These are phyloP conservation scores for Patiria pectinifera DNA, from an alignment of 53 echinoderm and acorn worm species.

Conservation along the genomic window DNA sequence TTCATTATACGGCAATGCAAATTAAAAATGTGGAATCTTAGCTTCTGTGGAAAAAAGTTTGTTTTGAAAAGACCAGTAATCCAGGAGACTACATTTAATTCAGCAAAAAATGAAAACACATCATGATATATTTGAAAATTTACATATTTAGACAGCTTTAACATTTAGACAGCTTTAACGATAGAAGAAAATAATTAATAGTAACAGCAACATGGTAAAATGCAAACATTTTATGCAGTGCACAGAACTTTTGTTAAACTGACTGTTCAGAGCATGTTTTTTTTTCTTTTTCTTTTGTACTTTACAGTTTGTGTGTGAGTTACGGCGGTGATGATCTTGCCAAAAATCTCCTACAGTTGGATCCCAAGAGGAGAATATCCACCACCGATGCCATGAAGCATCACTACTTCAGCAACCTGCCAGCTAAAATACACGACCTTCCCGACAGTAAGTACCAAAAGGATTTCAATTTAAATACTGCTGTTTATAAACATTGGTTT, in stretches of 20 bases:
- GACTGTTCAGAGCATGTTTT: no score
- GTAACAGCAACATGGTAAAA: not conserved
- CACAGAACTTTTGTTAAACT: no score
- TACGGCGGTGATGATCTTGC: constrained; percentile 69
- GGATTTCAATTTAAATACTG: not conserved
- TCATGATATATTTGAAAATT: no score
- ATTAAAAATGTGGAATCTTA: no score
- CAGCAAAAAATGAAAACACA: no score
- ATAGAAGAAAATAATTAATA: no score
- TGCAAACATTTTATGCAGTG: no score
- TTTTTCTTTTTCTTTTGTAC: not conserved
- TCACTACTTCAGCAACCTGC: constrained; percentile 87
- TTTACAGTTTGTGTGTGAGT: constrained; percentile 67
- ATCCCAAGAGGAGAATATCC: constrained; percentile 90
- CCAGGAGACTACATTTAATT: no score
- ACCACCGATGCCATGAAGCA: constrained; percentile 84
- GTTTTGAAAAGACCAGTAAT: no score
- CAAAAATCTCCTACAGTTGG: constrained; percentile 70
- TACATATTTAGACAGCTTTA: not conserved
- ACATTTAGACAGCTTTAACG: no score
- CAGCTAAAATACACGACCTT: constrained; percentile 84
- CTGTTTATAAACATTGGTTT: not conserved
- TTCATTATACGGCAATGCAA: no score
- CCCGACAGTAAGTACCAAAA: constrained; percentile 82
- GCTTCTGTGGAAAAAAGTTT: no score